Conservation (phyloP, 1,140 invertebrate genomes). For the Sminthurinus signatus region DNA sequence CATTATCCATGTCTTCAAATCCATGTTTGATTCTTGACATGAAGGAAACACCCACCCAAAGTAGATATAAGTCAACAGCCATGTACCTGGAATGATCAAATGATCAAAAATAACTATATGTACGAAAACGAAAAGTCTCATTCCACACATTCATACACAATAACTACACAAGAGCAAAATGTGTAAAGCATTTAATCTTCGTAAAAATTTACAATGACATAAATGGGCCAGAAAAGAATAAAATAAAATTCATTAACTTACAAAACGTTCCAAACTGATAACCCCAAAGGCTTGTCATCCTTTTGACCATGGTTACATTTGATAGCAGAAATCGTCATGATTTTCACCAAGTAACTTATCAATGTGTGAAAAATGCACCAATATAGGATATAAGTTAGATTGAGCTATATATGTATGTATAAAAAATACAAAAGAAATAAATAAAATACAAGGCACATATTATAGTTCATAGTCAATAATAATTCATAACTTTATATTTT, state of each 20-base stretch:
- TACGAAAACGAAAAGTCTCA: too few species aligned
- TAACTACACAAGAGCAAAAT: too few species aligned
- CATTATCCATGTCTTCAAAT: not conserved
- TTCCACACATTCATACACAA: too few species aligned
- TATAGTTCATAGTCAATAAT: not conserved
- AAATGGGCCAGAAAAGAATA: too few species aligned
- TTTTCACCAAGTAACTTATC: not conserved
- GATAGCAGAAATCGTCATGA: not conserved
- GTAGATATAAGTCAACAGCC: not conserved
- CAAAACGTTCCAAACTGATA: not conserved
- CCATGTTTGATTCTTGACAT: not conserved
- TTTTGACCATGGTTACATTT: not conserved
- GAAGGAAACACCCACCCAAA: conserved; percentile 8
- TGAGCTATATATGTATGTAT: not conserved
- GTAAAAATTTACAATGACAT: too few species aligned
- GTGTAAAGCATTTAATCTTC: too few species aligned
- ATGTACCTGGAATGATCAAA: too few species aligned
- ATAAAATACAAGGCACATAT: not conserved
- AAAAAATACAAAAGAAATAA: not conserved
- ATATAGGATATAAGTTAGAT: not conserved
- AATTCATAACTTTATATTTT: too few species aligned
- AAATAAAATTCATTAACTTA: too few species aligned
- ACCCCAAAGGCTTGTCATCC: not conserved
- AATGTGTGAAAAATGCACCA: not conserved
- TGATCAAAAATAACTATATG: too few species aligned